Evolutionary conservation across 2,888 invertebrate species (phyloP), one percentile per base, ranked within the genome.

Genomic region (Caenorhabditis sp.): DNA sequence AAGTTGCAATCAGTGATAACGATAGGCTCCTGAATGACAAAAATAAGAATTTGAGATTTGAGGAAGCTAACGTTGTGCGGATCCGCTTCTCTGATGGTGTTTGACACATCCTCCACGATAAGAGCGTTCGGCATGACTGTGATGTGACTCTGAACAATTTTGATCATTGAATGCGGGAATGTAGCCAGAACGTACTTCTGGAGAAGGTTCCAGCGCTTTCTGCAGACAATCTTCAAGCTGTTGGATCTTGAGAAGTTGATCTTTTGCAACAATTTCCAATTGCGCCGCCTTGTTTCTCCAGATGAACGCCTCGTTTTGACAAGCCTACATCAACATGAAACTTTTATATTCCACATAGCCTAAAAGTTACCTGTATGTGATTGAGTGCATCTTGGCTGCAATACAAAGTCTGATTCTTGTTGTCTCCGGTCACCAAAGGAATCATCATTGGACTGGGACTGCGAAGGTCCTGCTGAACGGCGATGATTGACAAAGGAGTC

Each of bases 241-340:
- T 24, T 75, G 70, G 32, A 80, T 66, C 41, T 80, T 82, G 17
- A 82, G n/a, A 8, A 88, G 71, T 53, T 87, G 86, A 32, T 88
- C 86, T 59, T 85, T 83, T 5, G 87, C 77, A 7, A 86, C 80
- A 53, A 88, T 78, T 68, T 88, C 88, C 56, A 88, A 74, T 52
- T 89, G 86, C 2, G 88, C 87, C 2, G 88, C 85, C 70, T 88
- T 88, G 52, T 85, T 89, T 17, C 89, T 68, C 88, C 88, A 89
- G 22, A 87, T 83, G 30, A 87, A 77, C 0, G 88, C 87, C 72
- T 89, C 89, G 61, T 87, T 85, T 53, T 88, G 85, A 72, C 86
- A 89, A 2, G 89, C 89, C 86, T 89, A 24, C 37, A 72, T 26
- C 26, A 15, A 0, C 20, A 17, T 30, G 13, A 9, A 27, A 26